Percentiles rank a stretch among this genome's conserved stretches.
Evolutionary conservation across 2,797 vertebrate genomes (phyloP).

Genomic region (Oreochromis grahami): DNA sequence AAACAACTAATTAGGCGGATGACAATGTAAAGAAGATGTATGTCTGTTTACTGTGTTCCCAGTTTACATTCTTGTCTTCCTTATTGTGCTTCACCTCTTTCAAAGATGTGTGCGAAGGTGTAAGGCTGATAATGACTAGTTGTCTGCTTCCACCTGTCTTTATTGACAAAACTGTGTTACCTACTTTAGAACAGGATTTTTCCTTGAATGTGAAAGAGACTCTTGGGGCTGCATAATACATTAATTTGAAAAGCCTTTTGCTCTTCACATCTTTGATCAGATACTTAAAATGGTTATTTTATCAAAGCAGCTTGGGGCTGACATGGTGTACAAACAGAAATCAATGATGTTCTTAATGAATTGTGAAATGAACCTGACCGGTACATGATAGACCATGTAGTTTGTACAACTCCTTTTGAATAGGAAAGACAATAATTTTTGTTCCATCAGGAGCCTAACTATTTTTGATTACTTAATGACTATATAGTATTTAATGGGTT

Average conservation of each 20-base stretch:
- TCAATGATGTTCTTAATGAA: not conserved
- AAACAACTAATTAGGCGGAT: not conserved
- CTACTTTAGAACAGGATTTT: not conserved
- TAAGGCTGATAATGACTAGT: not conserved
- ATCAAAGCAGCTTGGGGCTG: not conserved
- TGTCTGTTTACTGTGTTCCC: not conserved
- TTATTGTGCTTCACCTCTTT: not conserved
- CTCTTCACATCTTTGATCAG: not conserved
- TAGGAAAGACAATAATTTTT: not conserved
- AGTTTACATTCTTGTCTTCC: not conserved
- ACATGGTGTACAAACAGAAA: not conserved
- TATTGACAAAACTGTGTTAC: not conserved
- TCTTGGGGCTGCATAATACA: not conserved
- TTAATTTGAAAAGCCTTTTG: not conserved
- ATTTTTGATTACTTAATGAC: not conserved
- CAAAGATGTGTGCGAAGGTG: not conserved
- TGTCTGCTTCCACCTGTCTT: not conserved
- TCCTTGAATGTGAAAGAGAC: not conserved
- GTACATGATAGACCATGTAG: not conserved
- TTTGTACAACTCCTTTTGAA: not conserved
- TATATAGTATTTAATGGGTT: not conserved
- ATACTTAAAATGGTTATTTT: slow-evolving; percentile 3
- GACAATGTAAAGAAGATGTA: not conserved
- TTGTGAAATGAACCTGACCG: not conserved
- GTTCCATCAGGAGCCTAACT: not conserved